Conservation (phyloP, 2,797 vertebrate genomes). For the Pogonophryne albipinna region DNA sequence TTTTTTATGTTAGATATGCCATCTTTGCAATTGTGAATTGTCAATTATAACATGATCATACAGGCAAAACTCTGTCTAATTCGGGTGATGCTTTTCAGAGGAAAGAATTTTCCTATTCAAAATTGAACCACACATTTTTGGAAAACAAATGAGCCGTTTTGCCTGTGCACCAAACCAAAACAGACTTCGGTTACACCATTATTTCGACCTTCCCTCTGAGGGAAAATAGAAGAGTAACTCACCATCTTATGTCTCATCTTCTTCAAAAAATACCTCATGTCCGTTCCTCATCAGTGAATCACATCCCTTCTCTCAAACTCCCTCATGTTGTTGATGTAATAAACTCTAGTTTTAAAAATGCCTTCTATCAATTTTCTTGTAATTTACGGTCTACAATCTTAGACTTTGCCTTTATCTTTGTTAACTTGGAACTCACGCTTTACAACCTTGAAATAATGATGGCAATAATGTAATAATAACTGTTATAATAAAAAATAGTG, state of each 20-base stretch:
- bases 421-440: too few species aligned
- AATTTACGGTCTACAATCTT: too few species aligned
- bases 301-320: conserved; percentile 7
- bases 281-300: conserved; percentile 36
- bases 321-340: neutral
- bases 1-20: too few species aligned
- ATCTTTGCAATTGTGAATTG: too few species aligned
- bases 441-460: too few species aligned
- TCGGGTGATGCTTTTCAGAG: too few species aligned
- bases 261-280: conserved; percentile 6
- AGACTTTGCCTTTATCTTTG: too few species aligned
- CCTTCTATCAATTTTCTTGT: neutral
- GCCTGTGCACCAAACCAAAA: neutral
- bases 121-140: conserved; percentile 3
- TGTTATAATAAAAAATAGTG: too few species aligned
- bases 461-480: too few species aligned
- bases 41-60: too few species aligned
- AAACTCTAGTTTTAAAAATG: neutral
- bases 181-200: conserved; percentile 3
- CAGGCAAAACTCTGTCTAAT: too few species aligned
- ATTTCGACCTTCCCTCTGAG: conserved; percentile 30
- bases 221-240: conserved; percentile 32
- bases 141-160: conserved; percentile 1
- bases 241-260: conserved; percentile 17
- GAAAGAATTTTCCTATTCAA: neutral